phyloP scores from a whole-genome alignment of 2,888 invertebrate species.

The Acleris emargana region DNA sequence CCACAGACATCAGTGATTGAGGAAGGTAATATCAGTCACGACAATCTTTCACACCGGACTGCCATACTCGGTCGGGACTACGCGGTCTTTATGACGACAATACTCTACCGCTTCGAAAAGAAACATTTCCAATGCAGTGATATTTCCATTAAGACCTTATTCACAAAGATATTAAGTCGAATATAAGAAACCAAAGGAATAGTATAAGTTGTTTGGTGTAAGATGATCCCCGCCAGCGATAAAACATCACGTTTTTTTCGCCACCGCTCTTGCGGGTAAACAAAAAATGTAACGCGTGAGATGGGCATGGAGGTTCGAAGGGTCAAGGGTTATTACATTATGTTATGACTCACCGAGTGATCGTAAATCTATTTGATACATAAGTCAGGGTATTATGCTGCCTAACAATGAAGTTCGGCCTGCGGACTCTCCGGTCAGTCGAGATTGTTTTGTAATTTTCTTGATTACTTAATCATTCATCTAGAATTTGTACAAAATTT shows the following conservation, averaged over 20 bases:
- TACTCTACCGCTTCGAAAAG: background rate
- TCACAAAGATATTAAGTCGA: background rate
- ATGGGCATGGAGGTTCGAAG: slow-evolving; percentile 7
- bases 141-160: background rate
- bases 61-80: slow-evolving; percentile 50
- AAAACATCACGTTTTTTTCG: slow-evolving; percentile 55
- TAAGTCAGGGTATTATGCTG: background rate
- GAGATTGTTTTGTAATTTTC: too few species aligned
- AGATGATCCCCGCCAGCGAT: slow-evolving; percentile 50
- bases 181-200: background rate
- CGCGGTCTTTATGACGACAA: slow-evolving; percentile 51
- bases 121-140: background rate
- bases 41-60: slow-evolving; percentile 22
- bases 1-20: slow-evolving; percentile 8
- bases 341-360: background rate
- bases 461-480: too few species aligned
- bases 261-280: slow-evolving; percentile 32
- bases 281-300: slow-evolving; percentile 15
- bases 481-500: too few species aligned
- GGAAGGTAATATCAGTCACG: slow-evolving; percentile 5
- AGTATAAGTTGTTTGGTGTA: background rate
- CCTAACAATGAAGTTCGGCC: too few species aligned
- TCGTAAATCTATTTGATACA: slow-evolving; percentile 1
- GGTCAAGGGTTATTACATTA: slow-evolving; percentile 16
- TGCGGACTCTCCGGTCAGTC: too few species aligned